phyloP scores from a whole-genome alignment of 2,888 invertebrate genomes.

The Limnephilus auricula region DNA sequence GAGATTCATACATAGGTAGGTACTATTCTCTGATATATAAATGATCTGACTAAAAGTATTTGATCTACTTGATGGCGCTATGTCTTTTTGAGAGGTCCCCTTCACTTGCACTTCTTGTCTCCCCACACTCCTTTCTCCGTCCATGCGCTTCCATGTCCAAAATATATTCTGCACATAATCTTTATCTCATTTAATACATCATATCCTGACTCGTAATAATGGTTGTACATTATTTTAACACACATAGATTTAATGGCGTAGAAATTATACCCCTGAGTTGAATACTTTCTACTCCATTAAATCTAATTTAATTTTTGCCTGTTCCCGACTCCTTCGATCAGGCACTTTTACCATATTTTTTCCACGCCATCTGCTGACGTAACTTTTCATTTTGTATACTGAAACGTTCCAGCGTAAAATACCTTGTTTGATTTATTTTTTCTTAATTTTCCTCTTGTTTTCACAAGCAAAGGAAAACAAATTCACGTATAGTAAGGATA shows the following conservation, averaged over 20 bases:
- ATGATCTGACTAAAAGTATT: background rate
- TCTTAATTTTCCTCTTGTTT: background rate
- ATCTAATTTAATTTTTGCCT: background rate
- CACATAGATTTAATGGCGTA: no score
- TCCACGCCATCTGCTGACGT: background rate
- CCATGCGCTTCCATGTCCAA: background rate
- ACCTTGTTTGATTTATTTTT: no score
- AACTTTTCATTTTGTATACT: background rate
- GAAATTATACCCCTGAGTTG: background rate
- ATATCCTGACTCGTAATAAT: background rate
- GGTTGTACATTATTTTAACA: background rate
- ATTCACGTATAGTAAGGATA: background rate
- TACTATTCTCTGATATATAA: no score
- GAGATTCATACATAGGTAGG: no score
- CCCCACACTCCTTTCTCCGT: background rate
- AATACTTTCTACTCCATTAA: background rate
- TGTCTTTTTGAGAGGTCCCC: background rate
- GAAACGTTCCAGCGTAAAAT: no score
- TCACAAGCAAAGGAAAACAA: background rate
- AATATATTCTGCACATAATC: no score
- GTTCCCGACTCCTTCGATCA: background rate
- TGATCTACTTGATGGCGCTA: background rate
- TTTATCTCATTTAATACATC: background rate
- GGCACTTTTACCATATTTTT: background rate
- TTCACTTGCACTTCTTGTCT: background rate